phyloP scores from a whole-genome alignment of 2,797 vertebrate genomes.

The Takifugu rubripes region DNA sequence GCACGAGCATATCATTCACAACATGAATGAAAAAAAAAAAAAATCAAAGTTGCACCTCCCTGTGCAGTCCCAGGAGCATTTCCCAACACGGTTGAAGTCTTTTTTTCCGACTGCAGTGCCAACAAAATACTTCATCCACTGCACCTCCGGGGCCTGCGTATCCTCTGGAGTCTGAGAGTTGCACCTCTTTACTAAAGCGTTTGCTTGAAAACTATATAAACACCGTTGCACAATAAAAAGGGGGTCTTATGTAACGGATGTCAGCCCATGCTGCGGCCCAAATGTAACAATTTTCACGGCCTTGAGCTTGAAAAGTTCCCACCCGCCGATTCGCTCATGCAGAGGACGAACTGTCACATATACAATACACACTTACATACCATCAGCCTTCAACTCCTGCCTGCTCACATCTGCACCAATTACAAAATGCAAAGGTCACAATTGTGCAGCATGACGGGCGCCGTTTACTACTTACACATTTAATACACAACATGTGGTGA shows the following conservation, averaged over 20 bases:
- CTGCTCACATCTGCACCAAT: slow-evolving; percentile 24
- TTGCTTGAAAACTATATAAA: slow-evolving; percentile 70
- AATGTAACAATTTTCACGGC: slow-evolving; percentile 47
- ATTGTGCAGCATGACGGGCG: slow-evolving; percentile 1
- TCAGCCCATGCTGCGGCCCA: slow-evolving; percentile 31
- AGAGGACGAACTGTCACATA: slow-evolving; percentile 3
- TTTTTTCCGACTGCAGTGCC: slow-evolving; percentile 69
- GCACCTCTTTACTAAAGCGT: slow-evolving; percentile 63
- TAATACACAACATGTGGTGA: background rate
- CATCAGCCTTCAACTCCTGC: slow-evolving; percentile 9
- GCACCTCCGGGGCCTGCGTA: slow-evolving; percentile 64
- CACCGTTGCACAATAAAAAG: slow-evolving; percentile 67
- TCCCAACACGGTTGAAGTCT: slow-evolving; percentile 64
- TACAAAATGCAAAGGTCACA: slow-evolving; percentile 1
- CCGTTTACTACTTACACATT: background rate
- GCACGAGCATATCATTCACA: slow-evolving; percentile 32
- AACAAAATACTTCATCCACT: slow-evolving; percentile 68
- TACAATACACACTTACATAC: slow-evolving; percentile 18
- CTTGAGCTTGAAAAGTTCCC: slow-evolving; percentile 19
- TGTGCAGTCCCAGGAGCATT: slow-evolving; percentile 45
- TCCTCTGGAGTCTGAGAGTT: slow-evolving; percentile 54
- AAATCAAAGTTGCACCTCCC: slow-evolving; percentile 44
- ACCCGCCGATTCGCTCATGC: background rate
- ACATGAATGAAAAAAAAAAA: slow-evolving; percentile 51
- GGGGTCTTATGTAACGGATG: slow-evolving; percentile 60